Conservation (phyloP, 2,797 vertebrate genomes). For the Tiaroga cobitis region DNA sequence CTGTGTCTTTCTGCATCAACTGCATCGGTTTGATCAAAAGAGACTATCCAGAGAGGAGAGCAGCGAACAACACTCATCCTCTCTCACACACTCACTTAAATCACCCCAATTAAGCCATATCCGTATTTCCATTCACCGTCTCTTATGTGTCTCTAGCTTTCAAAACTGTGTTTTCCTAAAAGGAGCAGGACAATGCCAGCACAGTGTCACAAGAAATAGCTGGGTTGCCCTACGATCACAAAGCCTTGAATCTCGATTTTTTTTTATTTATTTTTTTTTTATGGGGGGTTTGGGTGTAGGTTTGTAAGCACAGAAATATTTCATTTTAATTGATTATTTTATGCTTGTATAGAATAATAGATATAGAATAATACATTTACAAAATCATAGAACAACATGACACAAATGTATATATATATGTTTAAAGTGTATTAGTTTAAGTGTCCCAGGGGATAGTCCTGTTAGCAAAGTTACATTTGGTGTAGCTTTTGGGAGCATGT, state of each 20-base stretch:
- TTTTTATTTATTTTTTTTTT: no score
- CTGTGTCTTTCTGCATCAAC: conserved; percentile 58
- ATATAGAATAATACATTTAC: background rate
- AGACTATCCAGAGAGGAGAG: conserved; percentile 15
- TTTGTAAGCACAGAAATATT: background rate
- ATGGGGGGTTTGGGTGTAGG: background rate
- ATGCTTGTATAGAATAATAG: background rate
- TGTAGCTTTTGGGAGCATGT: background rate
- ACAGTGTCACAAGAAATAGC: conserved; percentile 1
- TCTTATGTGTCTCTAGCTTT: background rate
- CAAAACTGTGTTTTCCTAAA: conserved; percentile 8
- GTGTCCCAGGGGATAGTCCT: conserved; percentile 2
- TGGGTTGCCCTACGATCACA: background rate
- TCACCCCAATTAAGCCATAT: conserved; percentile 27
- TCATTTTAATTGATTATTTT: background rate
- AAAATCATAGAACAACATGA: no score
- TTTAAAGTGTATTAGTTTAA: background rate
- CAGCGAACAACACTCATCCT: conserved; percentile 11
- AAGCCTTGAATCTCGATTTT: background rate
- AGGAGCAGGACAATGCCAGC: background rate
- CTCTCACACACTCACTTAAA: conserved; percentile 35
- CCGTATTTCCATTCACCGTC: conserved; percentile 16
- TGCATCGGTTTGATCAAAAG: conserved; percentile 17
- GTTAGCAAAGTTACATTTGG: conserved; percentile 19
- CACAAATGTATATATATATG: no score